Evolutionary conservation across 2,888 invertebrate genomes (phyloP).

Genomic region (Phytoseiulus persimilis): DNA sequence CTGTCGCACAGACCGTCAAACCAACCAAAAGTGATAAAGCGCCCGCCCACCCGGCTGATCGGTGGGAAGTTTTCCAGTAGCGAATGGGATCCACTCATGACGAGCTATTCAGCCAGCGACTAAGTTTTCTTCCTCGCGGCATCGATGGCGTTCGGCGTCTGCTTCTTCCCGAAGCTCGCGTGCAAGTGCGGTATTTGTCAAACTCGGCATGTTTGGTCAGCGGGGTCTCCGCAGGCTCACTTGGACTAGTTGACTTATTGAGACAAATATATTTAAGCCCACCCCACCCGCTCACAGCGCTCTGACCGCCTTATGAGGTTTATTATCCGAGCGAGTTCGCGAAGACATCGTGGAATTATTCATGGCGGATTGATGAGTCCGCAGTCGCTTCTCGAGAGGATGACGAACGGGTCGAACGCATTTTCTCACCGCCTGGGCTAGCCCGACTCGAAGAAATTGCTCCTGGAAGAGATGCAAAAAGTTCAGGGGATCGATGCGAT

Average conservation of each 20-base stretch:
- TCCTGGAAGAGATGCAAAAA: no score
- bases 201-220: not conserved
- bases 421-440: no score
- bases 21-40: not conserved
- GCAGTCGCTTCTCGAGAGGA: not conserved
- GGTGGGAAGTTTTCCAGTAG: not conserved
- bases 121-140: not conserved
- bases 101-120: not conserved
- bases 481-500: no score
- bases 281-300: not conserved
- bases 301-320: not conserved
- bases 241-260: not conserved
- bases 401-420: no score
- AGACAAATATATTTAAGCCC: not conserved
- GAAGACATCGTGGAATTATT: not conserved
- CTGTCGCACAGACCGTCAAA: not conserved
- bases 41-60: not conserved
- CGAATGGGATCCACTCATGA: not conserved
- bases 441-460: no score
- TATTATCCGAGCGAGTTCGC: not conserved
- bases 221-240: not conserved
- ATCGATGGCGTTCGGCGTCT: not conserved
- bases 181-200: not conserved
- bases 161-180: not conserved
- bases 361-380: not conserved